Percentiles rank a stretch among this genome's conserved stretches.
phyloP scores from a whole-genome alignment of 2,888 invertebrate genomes.

The Ormyrus pomaceus region DNA sequence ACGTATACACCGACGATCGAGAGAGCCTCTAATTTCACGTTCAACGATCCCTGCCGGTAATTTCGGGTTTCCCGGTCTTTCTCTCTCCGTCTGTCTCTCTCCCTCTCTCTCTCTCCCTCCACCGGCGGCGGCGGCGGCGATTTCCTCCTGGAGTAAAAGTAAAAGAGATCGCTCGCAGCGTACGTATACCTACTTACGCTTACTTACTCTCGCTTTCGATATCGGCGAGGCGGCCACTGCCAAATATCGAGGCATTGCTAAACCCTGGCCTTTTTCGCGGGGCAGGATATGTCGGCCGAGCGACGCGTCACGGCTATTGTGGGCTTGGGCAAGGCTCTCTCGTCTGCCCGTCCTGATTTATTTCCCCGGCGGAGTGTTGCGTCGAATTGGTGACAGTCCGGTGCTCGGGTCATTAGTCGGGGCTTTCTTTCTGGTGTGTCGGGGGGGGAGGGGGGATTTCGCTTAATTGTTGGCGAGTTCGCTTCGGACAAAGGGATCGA shows the following conservation, averaged over 20 bases:
- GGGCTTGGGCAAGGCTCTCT: constrained; percentile 25
- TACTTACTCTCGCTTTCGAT: constrained; percentile 17
- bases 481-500: too few relatives aligned
- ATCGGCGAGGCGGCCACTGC: constrained; percentile 49
- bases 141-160: constrained; percentile 53
- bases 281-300: constrained; percentile 6
- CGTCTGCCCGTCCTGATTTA: too few relatives aligned
- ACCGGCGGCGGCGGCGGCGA: neutral
- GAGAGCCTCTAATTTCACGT: constrained; percentile 49
- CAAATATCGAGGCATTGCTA: constrained; percentile 47
- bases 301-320: constrained; percentile 3
- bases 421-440: too few relatives aligned
- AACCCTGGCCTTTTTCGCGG: constrained; percentile 25
- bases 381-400: neutral
- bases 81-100: constrained; percentile 3
- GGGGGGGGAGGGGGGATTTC: too few relatives aligned
- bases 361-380: neutral
- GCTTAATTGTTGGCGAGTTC: too few relatives aligned
- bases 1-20: neutral
- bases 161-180: constrained; percentile 42
- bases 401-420: neutral
- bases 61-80: constrained; percentile 47
- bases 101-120: neutral
- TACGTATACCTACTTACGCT: neutral
- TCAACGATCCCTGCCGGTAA: constrained; percentile 49